phyloP scores from a whole-genome alignment of 1,140 invertebrate species.

The Aporrectodea caliginosa region DNA sequence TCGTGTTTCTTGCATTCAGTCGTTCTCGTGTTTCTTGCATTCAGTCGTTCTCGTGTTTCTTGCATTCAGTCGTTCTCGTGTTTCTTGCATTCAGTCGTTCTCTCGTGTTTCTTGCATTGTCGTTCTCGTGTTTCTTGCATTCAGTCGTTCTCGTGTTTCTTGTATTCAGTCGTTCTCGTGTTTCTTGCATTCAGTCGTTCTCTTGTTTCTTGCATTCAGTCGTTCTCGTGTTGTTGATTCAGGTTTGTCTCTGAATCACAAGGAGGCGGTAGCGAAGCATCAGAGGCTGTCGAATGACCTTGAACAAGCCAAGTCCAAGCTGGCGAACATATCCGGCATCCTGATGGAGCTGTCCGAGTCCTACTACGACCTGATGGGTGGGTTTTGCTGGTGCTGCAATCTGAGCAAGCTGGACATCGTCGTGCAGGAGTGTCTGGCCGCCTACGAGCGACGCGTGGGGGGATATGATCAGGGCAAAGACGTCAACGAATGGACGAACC shows the following conservation, averaged over 20 bases:
- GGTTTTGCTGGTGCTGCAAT: background rate
- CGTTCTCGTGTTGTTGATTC: too few relatives aligned
- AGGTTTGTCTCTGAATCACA: background rate
- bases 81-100: too few relatives aligned
- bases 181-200: too few relatives aligned
- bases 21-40: too few relatives aligned
- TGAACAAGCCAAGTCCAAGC: background rate
- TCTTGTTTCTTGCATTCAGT: too few relatives aligned
- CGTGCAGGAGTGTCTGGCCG: background rate
- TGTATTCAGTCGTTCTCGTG: too few relatives aligned
- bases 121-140: too few relatives aligned
- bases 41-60: too few relatives aligned
- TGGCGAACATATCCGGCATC: background rate
- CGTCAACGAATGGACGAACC: background rate
- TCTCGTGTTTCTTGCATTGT: too few relatives aligned
- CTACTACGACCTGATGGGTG: background rate
- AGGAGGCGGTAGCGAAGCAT: background rate
- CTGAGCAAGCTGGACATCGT: background rate
- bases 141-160: too few relatives aligned
- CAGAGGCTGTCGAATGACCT: background rate
- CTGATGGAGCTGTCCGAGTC: background rate
- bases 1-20: too few relatives aligned
- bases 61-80: too few relatives aligned
- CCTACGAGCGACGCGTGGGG: background rate
- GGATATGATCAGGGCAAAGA: background rate